phyloP scores from a whole-genome alignment of 2,797 vertebrate genomes.

The Ataeniobius toweri region DNA sequence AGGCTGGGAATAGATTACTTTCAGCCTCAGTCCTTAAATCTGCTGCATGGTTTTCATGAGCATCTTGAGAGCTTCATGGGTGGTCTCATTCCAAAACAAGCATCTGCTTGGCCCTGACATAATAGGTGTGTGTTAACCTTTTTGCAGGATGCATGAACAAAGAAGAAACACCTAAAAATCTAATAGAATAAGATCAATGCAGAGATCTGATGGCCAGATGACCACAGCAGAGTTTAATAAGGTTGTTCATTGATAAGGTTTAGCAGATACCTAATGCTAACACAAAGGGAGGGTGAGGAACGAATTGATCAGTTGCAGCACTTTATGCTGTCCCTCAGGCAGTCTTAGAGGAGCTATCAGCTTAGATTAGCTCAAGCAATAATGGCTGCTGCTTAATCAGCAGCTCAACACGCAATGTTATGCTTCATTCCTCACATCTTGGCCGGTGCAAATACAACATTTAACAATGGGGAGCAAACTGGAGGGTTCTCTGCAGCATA shows the following conservation, averaged over 20 bases:
- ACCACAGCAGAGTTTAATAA: conserved; percentile 43
- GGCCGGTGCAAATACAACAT: conserved; percentile 58
- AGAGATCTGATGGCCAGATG: conserved; percentile 28
- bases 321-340: conserved; percentile 35
- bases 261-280: conserved; percentile 54
- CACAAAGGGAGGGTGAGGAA: conserved; percentile 45
- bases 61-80: conserved; percentile 11
- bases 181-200: conserved; percentile 52
- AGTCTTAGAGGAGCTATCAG: conserved; percentile 58
- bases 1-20: background rate
- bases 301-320: conserved; percentile 54
- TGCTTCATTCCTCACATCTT: conserved; percentile 65
- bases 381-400: conserved; percentile 77
- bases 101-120: conserved; percentile 23
- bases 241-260: conserved; percentile 60
- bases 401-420: conserved; percentile 77
- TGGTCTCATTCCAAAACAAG: conserved; percentile 15
- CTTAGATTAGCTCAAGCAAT: conserved; percentile 73
- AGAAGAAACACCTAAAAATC: conserved; percentile 45
- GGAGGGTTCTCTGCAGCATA: conserved; percentile 25
- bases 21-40: conserved; percentile 3
- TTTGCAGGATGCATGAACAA: conserved; percentile 32
- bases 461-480: conserved; percentile 53
- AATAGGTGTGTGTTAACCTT: conserved; percentile 10
- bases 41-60: conserved; percentile 11